A percentile compares a stretch with the other conserved stretches of the same genome.
Evolutionary conservation across 2,888 invertebrate species (phyloP).

Genomic region (Saturnia pavonia): DNA sequence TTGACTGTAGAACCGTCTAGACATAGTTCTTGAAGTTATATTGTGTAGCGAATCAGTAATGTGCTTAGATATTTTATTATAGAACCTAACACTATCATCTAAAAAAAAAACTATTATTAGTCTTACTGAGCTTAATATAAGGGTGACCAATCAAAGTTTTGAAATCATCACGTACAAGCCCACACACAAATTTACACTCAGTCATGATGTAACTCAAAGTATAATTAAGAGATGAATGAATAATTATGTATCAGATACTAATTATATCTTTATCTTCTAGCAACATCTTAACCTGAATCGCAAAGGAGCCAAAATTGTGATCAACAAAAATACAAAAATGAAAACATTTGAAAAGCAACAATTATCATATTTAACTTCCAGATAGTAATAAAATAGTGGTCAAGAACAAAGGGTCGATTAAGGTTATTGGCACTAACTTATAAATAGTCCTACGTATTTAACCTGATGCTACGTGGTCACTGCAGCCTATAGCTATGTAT

Average conservation of each 20-base stretch:
- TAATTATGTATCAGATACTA: not conserved
- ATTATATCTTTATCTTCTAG: not conserved
- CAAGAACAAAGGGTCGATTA: not conserved
- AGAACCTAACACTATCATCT: too few species aligned
- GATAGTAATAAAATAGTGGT: not conserved
- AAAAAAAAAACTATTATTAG: too few species aligned
- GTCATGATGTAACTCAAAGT: not conserved
- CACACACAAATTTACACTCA: not conserved
- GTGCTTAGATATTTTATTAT: too few species aligned
- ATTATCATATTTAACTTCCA: not conserved
- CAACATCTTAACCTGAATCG: not conserved
- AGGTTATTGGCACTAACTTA: not conserved
- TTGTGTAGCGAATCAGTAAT: too few species aligned
- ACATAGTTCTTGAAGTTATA: too few species aligned
- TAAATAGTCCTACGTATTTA: too few species aligned
- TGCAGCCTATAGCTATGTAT: too few species aligned
- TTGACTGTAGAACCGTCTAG: too few species aligned
- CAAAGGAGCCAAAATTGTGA: not conserved
- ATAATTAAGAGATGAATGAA: not conserved
- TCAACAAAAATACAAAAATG: not conserved
- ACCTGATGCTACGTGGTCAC: too few species aligned
- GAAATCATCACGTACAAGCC: not conserved
- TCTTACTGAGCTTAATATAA: too few species aligned
- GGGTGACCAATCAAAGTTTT: too few species aligned
- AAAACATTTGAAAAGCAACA: not conserved